Evolutionary conservation across 2,888 invertebrate genomes (phyloP).

Genomic region (Heliconius ismenius): DNA sequence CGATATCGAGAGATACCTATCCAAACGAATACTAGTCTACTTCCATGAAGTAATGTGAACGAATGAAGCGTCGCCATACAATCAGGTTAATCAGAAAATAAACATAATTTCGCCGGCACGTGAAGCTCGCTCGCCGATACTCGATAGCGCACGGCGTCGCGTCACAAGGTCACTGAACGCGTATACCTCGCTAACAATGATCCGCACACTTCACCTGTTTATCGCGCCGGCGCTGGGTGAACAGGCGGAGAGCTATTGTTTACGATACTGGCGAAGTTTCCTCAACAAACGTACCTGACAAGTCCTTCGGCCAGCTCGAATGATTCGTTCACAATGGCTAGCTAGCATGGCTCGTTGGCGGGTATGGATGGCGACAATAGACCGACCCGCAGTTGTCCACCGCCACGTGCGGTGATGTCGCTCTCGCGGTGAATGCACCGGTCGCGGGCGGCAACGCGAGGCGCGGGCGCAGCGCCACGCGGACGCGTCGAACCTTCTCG

Average conservation of each 20-base stretch:
- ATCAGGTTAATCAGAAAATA: slow-evolving; percentile 40
- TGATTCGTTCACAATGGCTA: slow-evolving; percentile 59
- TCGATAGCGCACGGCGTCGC: slow-evolving; percentile 40
- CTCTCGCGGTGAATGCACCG: slow-evolving; percentile 70
- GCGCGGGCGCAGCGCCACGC: slow-evolving; percentile 63
- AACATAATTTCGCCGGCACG: slow-evolving; percentile 44
- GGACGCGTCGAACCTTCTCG: slow-evolving; percentile 70
- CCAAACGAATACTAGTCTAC: background rate
- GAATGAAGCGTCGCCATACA: slow-evolving; percentile 26
- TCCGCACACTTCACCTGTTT: slow-evolving; percentile 29
- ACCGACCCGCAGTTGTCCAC: slow-evolving; percentile 52
- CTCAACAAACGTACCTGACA: slow-evolving; percentile 59
- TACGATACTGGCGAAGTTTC: slow-evolving; percentile 59
- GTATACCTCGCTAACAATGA: slow-evolving; percentile 47
- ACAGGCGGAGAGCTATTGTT: slow-evolving; percentile 58
- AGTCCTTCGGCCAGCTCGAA: slow-evolving; percentile 50
- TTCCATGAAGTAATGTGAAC: slow-evolving; percentile 11
- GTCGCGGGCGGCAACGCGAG: slow-evolving; percentile 20
- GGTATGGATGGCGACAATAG: slow-evolving; percentile 51
- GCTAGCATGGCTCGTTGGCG: slow-evolving; percentile 43
- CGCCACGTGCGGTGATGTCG: slow-evolving; percentile 73
- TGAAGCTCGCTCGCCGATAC: slow-evolving; percentile 39
- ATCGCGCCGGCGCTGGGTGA: slow-evolving; percentile 48
- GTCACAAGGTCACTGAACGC: slow-evolving; percentile 61
- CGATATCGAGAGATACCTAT: background rate